These are phyloP conservation scores for Pantherophis vulpinus DNA, from an alignment of 2,797 vertebrate genomes.

Conservation along the genomic window DNA sequence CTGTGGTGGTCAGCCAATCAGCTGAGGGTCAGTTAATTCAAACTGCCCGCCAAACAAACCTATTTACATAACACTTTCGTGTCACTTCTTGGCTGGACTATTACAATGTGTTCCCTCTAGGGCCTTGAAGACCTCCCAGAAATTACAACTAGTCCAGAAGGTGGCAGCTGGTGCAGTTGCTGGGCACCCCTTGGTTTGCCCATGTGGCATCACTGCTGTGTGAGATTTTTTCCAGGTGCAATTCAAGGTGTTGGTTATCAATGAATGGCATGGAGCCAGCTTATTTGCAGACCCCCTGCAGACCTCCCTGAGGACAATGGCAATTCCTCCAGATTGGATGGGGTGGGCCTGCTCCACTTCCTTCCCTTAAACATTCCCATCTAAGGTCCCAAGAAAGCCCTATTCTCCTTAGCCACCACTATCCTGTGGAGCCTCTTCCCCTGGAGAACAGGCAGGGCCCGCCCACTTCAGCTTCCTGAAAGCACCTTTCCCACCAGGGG, in stretches of 20 bases:
- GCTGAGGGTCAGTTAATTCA: too few relatives aligned
- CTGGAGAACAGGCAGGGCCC: neutral
- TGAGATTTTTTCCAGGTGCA: neutral
- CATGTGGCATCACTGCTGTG: neutral
- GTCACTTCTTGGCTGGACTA: neutral
- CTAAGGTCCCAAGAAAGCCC: neutral
- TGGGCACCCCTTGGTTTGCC: neutral
- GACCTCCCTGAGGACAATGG: neutral
- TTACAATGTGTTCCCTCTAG: neutral
- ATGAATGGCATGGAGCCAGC: neutral
- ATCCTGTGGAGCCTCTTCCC: neutral
- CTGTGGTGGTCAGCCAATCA: too few relatives aligned
- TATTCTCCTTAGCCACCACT: neutral
- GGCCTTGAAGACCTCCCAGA: neutral
- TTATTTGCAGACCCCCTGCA: neutral
- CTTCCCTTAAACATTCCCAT: neutral
- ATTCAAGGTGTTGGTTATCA: neutral
- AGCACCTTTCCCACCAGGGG: too few relatives aligned
- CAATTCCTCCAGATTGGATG: neutral
- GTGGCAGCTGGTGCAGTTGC: neutral
- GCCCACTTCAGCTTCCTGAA: neutral
- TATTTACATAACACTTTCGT: too few relatives aligned
- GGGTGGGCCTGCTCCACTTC: neutral
- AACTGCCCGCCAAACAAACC: too few relatives aligned
- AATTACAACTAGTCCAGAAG: neutral